A percentile compares a stretch with the other conserved stretches of the same genome.
Evolutionary conservation across 1,140 invertebrate genomes (phyloP).

Genomic region (Hyposmocoma kahamanoa): DNA sequence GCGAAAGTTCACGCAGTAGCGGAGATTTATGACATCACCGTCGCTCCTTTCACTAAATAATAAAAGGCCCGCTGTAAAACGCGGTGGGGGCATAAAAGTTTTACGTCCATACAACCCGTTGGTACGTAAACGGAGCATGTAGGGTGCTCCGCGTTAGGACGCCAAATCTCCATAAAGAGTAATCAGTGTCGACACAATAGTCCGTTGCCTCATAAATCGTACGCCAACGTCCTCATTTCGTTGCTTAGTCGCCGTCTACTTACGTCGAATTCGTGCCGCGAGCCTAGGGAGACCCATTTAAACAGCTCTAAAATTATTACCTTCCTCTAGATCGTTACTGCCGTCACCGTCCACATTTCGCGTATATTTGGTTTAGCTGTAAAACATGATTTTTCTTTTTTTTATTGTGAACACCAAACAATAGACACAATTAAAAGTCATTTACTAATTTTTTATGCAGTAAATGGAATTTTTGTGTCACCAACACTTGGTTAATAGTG

Average conservation of each 20-base stretch:
- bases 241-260: constrained; percentile 9
- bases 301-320: constrained; percentile 13
- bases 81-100: constrained; percentile 67
- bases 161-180: constrained; percentile 65
- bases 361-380: too few relatives aligned
- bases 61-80: constrained; percentile 69
- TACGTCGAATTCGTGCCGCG: neutral
- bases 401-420: too few relatives aligned
- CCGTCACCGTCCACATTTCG: neutral
- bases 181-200: constrained; percentile 61
- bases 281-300: neutral
- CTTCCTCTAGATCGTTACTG: too few relatives aligned
- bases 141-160: constrained; percentile 46
- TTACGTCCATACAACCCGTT: constrained; percentile 69
- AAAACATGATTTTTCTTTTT: too few relatives aligned
- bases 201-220: constrained; percentile 52
- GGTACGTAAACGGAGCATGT: constrained; percentile 48
- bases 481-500: too few relatives aligned
- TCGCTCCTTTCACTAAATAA: constrained; percentile 72
- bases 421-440: too few relatives aligned
- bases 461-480: too few relatives aligned
- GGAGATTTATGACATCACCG: constrained; percentile 71
- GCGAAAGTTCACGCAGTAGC: constrained; percentile 71
- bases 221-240: constrained; percentile 28
- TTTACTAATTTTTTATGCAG: too few relatives aligned